A percentile compares a stretch with the other conserved stretches of the same genome.
Conservation (phyloP, 2,888 invertebrate species). For the Ochropacha duplaris region DNA sequence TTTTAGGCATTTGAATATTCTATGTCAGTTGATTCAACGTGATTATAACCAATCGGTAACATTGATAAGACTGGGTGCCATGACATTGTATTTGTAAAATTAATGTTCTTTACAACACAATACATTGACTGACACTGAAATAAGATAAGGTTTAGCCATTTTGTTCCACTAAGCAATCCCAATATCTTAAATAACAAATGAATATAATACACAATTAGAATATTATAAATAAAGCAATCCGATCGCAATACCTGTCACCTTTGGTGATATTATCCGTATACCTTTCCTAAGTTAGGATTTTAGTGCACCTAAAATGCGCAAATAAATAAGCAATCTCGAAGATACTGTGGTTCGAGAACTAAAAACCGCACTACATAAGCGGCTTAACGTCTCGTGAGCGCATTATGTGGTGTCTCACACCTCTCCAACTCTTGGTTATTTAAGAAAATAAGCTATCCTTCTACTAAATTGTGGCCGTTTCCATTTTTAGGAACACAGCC, state of each 20-base stretch:
- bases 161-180: slow-evolving; percentile 48
- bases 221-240: slow-evolving; percentile 42
- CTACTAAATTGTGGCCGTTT: slow-evolving; percentile 34
- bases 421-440: background rate
- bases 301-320: slow-evolving; percentile 60
- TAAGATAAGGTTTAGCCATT: slow-evolving; percentile 40
- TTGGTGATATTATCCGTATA: slow-evolving; percentile 72
- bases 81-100: slow-evolving; percentile 59
- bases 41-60: slow-evolving; percentile 12
- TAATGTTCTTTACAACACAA: slow-evolving; percentile 48
- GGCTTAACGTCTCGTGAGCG: background rate
- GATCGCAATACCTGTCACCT: slow-evolving; percentile 63
- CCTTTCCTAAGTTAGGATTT: slow-evolving; percentile 67
- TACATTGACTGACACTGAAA: slow-evolving; percentile 52
- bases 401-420: background rate
- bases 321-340: slow-evolving; percentile 46
- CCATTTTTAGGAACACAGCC: slow-evolving; percentile 32
- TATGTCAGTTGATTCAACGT: slow-evolving; percentile 18
- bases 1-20: slow-evolving; percentile 24
- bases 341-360: slow-evolving; percentile 35
- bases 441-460: background rate
- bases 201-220: slow-evolving; percentile 18
- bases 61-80: slow-evolving; percentile 43
- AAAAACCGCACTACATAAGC: slow-evolving; percentile 8
- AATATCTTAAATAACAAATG: slow-evolving; percentile 21